Conservation (phyloP, 2,113 vertebrate species). For the Syngnathus scovelli region DNA sequence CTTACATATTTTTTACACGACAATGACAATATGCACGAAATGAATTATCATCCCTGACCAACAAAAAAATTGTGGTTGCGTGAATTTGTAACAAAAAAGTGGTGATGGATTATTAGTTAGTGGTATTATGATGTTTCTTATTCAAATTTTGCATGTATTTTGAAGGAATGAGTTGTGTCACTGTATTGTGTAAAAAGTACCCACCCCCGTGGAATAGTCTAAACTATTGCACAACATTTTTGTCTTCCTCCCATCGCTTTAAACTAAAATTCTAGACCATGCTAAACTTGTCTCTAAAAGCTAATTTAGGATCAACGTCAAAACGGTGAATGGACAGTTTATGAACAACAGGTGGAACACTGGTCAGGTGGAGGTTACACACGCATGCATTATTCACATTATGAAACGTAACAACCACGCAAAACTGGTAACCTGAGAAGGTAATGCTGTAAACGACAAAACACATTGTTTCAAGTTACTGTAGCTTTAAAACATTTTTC, state of each 20-base stretch:
- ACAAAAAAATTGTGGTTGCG: too few species aligned
- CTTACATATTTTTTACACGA: background rate
- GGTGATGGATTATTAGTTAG: too few species aligned
- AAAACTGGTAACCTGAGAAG: constrained; percentile 29
- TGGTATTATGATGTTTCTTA: too few species aligned
- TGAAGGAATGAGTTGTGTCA: background rate
- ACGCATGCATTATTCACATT: constrained; percentile 75
- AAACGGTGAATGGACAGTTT: background rate
- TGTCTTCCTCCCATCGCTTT: background rate
- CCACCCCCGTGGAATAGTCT: background rate
- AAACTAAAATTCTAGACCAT: background rate
- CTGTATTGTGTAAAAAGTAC: background rate
- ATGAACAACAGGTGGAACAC: constrained; percentile 65
- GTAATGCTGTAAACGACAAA: background rate
- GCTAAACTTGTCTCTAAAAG: background rate
- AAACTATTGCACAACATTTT: background rate
- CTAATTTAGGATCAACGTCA: background rate
- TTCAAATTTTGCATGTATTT: background rate
- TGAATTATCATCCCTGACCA: background rate
- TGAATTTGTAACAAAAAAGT: too few species aligned
- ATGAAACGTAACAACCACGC: constrained; percentile 60
- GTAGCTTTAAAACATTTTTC: background rate
- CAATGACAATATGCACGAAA: background rate
- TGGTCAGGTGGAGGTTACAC: constrained; percentile 54
- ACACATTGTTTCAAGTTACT: background rate